Evolutionary conservation across 2,113 vertebrate genomes (phyloP), one percentile per base, ranked within the genome.

Genomic region (Ctenodactylus gundi): DNA sequence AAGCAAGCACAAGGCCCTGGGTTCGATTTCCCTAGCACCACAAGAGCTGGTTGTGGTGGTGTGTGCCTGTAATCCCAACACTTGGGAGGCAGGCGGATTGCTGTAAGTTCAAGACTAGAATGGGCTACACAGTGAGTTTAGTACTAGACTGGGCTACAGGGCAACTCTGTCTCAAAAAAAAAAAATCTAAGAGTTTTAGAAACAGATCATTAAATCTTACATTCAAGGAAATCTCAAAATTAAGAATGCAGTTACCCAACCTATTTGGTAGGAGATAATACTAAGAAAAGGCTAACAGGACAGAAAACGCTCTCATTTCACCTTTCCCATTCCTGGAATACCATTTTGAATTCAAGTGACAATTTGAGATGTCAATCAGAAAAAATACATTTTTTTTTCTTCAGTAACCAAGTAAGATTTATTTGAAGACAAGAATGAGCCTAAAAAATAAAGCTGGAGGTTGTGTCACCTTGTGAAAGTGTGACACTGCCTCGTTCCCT

Each of bases 321-420:
- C 57, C 31, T 60, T 83, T 77, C 76, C 53, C 34, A 18, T 9
- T 58, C 58, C 23, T 51, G 44, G 60, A n/a, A 27, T 64, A 46
- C 8, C 49, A 64, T 17, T 53, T 23, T 44, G 57, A n/a, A n/a
- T n/a, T n/a, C n/a, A 80, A 87, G 86, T 39, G 23, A 60, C 18
- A 21, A 39, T 27, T n/a, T 67, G 46, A 80, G 41, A 88, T 15
- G 67, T 72, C 4, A n/a, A 72, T 76, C 7, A 77, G 36, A 13
- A 73, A 55, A 89, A 76, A 62, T 39, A 87, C 27, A 85, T 91
- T 36, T 67, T 13, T 11, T 77, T 62, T 21, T 62, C 44, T 57
- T 81, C 72, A 85, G 73, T 93, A 64, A 53, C 65, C 44, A 90
- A 65, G 34, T 51, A 78, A 62, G 64, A 91, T 51, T 73, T 85